Base-by-base conservation (phyloP, 2,888 invertebrate genomes). In the Girardia tigrina region DNA sequence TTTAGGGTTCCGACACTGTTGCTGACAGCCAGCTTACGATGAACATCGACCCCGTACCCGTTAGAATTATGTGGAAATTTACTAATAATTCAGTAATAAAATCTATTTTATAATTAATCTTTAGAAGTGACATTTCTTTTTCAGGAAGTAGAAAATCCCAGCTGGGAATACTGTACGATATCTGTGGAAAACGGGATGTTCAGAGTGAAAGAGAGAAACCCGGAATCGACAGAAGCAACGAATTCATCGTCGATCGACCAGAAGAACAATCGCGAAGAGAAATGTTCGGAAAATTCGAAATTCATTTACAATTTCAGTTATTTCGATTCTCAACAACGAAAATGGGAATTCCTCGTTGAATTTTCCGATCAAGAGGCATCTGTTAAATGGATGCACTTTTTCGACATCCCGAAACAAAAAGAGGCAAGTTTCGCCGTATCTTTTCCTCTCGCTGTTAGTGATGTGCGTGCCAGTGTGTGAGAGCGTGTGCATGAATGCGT, bases 361-460 rank as follows among this genome's bases (percentile, higher is more conserved):
- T 56, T 56, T 56, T 56, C 56, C 2, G 56, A 56, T 56, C 56
- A 56, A 23, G 23, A 56, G n/a, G 56, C 56, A 56, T 56, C 56
- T 56, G 56, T 56, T 56, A 56, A 56, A 56, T 56, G 56, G 56
- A 56, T 56, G 56, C 56, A 56, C 56, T 56, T 56, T 56, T 56
- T 56, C 23, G 56, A 56, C 56, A 56, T n/a, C 56, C 56, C 56
- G 56, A 56, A 56, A 56, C 56, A n/a, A 8, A 56, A 56, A 56
- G 56, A 56, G 56, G 56, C 56, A 56, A 56, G 56, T 56, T n/a
- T n/a, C n/a, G n/a, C n/a, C n/a, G n/a, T n/a, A n/a, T n/a, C n/a
- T n/a, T n/a, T n/a, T n/a, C n/a, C n/a, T n/a, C n/a, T n/a, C n/a
- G n/a, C n/a, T n/a, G n/a, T n/a, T n/a, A 56, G 4, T 56, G 23